Evolutionary conservation across 1,140 invertebrate genomes (phyloP).

Genomic region (Heliconius hewitsoni): DNA sequence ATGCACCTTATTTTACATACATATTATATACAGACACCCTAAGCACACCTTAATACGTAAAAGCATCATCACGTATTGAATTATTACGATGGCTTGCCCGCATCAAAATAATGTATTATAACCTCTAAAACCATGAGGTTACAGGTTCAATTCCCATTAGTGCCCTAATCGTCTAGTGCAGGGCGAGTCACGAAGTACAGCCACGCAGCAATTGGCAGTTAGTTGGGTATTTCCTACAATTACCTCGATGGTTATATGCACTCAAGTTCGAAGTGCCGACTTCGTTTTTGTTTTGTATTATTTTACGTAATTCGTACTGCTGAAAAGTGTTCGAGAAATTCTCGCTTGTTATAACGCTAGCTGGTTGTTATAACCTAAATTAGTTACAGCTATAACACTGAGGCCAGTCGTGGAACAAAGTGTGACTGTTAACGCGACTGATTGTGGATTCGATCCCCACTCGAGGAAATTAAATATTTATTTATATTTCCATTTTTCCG

Average conservation of each 20-base stretch:
- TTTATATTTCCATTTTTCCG: too few relatives aligned
- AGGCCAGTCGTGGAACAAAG: too few relatives aligned
- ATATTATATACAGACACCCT: not conserved
- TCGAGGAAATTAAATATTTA: too few relatives aligned
- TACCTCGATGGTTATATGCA: constrained; percentile 28
- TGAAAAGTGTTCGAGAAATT: not conserved
- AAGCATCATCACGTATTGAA: constrained; percentile 17
- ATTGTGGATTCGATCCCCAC: too few relatives aligned
- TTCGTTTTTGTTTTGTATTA: constrained; percentile 14
- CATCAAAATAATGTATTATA: constrained; percentile 6
- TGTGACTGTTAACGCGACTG: too few relatives aligned
- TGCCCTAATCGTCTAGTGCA: constrained; percentile 13
- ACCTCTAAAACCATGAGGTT: constrained; percentile 8
- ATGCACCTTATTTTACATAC: not conserved
- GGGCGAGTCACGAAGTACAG: constrained; percentile 33
- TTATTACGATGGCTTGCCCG: not conserved
- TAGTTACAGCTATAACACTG: not conserved
- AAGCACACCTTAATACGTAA: not conserved
- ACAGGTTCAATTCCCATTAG: constrained; percentile 23
- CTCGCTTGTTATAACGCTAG: not conserved
- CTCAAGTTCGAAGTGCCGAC: not conserved
- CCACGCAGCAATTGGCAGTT: constrained; percentile 27
- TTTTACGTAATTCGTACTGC: not conserved
- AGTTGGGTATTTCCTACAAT: constrained; percentile 33
- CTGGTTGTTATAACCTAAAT: not conserved